Percentiles rank a stretch among this genome's conserved stretches.
Conservation (phyloP, 2,113 vertebrate species). For the Pelusios castaneus region DNA sequence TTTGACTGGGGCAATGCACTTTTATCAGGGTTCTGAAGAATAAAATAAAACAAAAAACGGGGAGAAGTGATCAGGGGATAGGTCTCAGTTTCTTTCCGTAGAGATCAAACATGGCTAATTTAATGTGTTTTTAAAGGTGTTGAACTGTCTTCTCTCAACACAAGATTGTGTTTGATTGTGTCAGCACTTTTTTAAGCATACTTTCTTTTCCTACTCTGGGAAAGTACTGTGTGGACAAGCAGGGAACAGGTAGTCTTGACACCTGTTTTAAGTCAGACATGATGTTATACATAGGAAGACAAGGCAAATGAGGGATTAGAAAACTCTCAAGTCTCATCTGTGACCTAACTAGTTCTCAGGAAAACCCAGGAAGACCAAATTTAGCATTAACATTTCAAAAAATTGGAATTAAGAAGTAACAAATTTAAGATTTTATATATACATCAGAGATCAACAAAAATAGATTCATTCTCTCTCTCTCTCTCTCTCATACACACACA, state of each 20-base stretch:
- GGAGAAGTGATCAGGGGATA: neutral
- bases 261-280: neutral
- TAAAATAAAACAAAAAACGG: neutral
- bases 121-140: neutral
- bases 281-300: neutral
- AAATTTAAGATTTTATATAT: rapidly evolving
- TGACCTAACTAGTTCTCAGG: neutral
- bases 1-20: neutral
- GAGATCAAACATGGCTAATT: neutral
- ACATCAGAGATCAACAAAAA: neutral
- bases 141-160: neutral
- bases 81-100: neutral
- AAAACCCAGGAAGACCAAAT: rapidly evolving
- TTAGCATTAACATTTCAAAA: neutral
- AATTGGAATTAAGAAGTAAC: neutral
- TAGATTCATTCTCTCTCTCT: too few relatives aligned
- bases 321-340: neutral
- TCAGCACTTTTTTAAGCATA: neutral
- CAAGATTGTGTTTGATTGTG: neutral
- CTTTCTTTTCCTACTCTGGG: neutral
- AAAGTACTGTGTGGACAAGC: neutral
- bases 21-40: neutral
- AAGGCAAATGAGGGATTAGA: neutral
- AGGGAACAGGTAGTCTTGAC: neutral
- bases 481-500: neutral